Evolutionary conservation across 2,797 vertebrate genomes (phyloP).

Genomic region (Acanthurus tractus): DNA sequence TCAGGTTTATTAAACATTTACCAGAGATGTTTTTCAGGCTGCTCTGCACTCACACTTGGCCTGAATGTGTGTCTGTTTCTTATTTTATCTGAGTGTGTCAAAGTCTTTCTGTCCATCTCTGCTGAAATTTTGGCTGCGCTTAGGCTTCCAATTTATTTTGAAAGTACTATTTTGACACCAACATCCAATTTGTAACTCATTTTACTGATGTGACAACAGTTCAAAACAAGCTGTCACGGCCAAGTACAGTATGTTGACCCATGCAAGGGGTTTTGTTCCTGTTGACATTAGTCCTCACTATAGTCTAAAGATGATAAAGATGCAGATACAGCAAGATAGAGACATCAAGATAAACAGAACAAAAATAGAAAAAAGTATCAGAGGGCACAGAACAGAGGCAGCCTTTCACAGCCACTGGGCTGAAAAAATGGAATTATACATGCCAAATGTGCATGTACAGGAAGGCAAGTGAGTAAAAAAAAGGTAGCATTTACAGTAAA

Average conservation of each 20-base stretch:
- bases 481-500: not conserved
- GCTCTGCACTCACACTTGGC: slow-evolving; percentile 30
- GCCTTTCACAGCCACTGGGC: not conserved
- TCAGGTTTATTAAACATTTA: slow-evolving; percentile 39
- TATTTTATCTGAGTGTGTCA: slow-evolving; percentile 39
- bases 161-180: slow-evolving; percentile 17
- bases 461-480: not conserved
- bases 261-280: not conserved
- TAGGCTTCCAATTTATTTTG: slow-evolving; percentile 1
- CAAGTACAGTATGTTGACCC: not conserved
- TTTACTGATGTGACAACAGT: not conserved
- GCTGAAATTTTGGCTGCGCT: slow-evolving; percentile 19
- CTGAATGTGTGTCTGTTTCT: slow-evolving; percentile 40
- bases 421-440: not conserved
- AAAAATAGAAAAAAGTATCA: not conserved
- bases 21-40: slow-evolving; percentile 23
- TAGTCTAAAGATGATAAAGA: not conserved
- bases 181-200: not conserved
- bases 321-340: not conserved
- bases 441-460: not conserved
- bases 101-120: slow-evolving; percentile 32
- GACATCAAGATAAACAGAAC: slow-evolving; percentile 1
- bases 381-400: not conserved
- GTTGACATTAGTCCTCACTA: slow-evolving; percentile 2
- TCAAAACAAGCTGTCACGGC: not conserved